These are phyloP conservation scores for Notiomystis cincta DNA, from an alignment of 2,113 vertebrate genomes.

Conservation along the genomic window DNA sequence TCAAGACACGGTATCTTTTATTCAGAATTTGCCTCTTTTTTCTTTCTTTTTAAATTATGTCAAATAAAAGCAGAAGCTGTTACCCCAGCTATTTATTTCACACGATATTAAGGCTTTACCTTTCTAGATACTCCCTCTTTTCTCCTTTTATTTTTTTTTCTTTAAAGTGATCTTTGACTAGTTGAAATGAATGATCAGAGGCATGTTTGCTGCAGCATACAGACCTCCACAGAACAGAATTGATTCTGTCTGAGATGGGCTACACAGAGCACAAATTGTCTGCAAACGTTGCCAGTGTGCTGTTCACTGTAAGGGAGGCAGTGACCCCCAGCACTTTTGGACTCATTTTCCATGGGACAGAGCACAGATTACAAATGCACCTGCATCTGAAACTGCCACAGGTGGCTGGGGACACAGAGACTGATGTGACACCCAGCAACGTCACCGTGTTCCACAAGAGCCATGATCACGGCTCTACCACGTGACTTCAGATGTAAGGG, in stretches of 20 bases:
- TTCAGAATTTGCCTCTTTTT: not conserved
- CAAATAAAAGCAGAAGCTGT: not conserved
- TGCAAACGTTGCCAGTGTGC: not conserved
- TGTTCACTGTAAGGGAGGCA: not conserved
- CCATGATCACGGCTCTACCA: not conserved
- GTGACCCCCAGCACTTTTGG: not conserved
- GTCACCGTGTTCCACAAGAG: not conserved
- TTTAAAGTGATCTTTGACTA: not conserved
- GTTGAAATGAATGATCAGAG: not conserved
- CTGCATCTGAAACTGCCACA: not conserved
- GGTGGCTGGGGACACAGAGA: not conserved
- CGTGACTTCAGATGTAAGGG: not conserved
- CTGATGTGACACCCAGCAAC: fast-evolving
- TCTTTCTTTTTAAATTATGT: not conserved
- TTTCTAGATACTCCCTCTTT: not conserved
- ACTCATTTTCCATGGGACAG: not conserved
- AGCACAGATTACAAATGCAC: not conserved
- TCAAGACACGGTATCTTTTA: not conserved
- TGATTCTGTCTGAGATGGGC: not conserved
- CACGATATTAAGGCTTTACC: not conserved
- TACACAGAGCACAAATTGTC: not conserved
- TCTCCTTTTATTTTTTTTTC: not conserved
- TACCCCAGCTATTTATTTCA: not conserved
- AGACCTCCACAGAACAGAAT: not conserved
- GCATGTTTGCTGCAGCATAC: not conserved